Conservation (phyloP, 2,113 vertebrate species). For the Acinonyx jubatus region DNA sequence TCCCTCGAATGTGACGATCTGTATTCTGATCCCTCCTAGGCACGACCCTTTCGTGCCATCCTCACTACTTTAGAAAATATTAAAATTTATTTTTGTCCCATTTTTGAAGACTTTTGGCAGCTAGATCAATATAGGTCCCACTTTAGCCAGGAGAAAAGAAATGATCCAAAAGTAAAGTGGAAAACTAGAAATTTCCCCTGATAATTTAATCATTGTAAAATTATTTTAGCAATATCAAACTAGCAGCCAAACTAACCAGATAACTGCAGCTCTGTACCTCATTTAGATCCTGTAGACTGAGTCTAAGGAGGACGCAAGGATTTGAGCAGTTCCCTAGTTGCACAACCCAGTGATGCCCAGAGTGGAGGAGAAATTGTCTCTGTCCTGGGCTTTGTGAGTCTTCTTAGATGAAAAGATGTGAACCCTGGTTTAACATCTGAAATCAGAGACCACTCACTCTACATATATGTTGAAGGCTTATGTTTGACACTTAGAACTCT, state of each 20-base stretch:
- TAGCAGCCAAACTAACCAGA: neutral
- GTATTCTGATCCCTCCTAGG: neutral
- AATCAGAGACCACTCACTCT: neutral
- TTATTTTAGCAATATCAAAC: neutral
- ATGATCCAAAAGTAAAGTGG: neutral
- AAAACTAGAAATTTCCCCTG: neutral
- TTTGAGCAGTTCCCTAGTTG: neutral
- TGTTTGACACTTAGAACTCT: neutral
- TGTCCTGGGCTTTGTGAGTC: neutral
- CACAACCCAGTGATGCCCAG: neutral
- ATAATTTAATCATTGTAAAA: slow-evolving; percentile 41
- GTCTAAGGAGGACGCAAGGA: neutral
- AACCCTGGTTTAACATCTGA: neutral
- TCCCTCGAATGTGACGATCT: neutral
- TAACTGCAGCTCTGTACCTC: neutral
- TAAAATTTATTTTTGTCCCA: neutral
- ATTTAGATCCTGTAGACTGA: neutral
- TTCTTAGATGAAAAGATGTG: slow-evolving; percentile 24
- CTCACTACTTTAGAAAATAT: slow-evolving; percentile 19
- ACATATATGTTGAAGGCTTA: neutral
- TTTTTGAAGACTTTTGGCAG: neutral
- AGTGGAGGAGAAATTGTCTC: neutral
- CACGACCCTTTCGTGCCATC: neutral
- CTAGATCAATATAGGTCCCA: slow-evolving; percentile 5
- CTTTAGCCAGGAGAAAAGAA: slow-evolving; percentile 3